A percentile compares a stretch with the other conserved stretches of the same genome.
phyloP scores from a whole-genome alignment of 2,888 invertebrate genomes.

The Synanthedon tipuliformis region DNA sequence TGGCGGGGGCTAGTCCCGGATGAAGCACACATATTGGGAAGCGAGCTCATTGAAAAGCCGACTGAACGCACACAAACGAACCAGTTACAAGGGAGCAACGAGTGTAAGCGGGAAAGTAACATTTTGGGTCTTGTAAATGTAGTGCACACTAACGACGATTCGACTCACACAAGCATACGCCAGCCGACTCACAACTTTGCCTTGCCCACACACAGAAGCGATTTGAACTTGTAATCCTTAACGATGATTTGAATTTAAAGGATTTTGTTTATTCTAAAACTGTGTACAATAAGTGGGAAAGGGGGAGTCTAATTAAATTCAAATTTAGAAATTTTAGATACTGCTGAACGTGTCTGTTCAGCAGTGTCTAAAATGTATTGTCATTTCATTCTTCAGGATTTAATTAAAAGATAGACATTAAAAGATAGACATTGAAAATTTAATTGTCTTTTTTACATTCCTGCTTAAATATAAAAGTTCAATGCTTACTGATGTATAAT shows the following conservation, averaged over 20 bases:
- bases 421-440: too few relatives aligned
- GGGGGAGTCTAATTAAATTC: not conserved
- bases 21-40: constrained; percentile 45
- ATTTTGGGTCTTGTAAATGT: constrained; percentile 63
- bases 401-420: too few relatives aligned
- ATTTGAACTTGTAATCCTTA: constrained; percentile 66
- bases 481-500: too few relatives aligned
- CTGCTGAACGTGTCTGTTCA: too few relatives aligned
- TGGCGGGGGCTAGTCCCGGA: constrained; percentile 67
- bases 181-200: constrained; percentile 31
- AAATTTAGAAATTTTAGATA: not conserved
- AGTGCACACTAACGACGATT: constrained; percentile 53
- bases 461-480: too few relatives aligned
- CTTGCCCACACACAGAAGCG: constrained; percentile 46
- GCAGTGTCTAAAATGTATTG: too few relatives aligned
- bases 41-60: constrained; percentile 23
- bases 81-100: constrained; percentile 35
- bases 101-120: constrained; percentile 58
- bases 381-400: too few relatives aligned
- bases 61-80: constrained; percentile 33
- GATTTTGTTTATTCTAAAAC: constrained; percentile 37
- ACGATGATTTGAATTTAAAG: constrained; percentile 64
- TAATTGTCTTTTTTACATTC: too few relatives aligned
- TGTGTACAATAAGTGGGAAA: not conserved
- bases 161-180: constrained; percentile 37